Conservation (phyloP, 2,797 vertebrate genomes). For the Dermochelys coriacea region DNA sequence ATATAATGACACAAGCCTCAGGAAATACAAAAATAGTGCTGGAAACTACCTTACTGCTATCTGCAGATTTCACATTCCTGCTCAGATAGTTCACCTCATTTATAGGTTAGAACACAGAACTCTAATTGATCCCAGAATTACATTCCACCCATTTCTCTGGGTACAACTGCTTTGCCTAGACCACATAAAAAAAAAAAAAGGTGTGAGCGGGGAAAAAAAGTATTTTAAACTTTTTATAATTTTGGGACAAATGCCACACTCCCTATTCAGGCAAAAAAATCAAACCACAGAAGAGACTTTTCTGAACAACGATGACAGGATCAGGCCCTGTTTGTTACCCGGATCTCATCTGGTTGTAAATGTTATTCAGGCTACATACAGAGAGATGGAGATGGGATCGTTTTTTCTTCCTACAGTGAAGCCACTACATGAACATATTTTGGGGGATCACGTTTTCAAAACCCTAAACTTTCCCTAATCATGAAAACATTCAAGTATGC, state of each 20-base stretch:
- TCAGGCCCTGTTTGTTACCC: neutral
- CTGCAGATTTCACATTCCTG: conserved; percentile 65
- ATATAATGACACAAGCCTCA: conserved; percentile 38
- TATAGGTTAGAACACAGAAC: conserved; percentile 39
- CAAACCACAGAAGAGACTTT: neutral
- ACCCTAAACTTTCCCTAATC: conserved; percentile 36
- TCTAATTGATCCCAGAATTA: conserved; percentile 31
- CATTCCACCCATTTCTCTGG: rapidly evolving
- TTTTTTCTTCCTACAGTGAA: neutral
- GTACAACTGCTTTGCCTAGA: neutral
- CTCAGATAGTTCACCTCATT: conserved; percentile 58
- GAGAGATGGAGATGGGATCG: neutral
- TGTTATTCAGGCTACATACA: neutral
- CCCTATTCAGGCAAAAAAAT: neutral
- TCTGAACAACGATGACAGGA: neutral
- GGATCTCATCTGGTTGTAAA: neutral
- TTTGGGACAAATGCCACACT: neutral
- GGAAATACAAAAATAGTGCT: conserved; percentile 59
- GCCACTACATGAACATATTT: neutral
- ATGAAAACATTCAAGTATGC: conserved; percentile 51
- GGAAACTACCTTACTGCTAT: conserved; percentile 56
- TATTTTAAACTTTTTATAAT: neutral
- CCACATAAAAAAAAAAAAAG: neutral
- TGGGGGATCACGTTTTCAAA: neutral
- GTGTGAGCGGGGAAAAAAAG: neutral